Evolutionary conservation across 1,140 invertebrate genomes (phyloP).

Genomic region (Brachionus rubens): DNA sequence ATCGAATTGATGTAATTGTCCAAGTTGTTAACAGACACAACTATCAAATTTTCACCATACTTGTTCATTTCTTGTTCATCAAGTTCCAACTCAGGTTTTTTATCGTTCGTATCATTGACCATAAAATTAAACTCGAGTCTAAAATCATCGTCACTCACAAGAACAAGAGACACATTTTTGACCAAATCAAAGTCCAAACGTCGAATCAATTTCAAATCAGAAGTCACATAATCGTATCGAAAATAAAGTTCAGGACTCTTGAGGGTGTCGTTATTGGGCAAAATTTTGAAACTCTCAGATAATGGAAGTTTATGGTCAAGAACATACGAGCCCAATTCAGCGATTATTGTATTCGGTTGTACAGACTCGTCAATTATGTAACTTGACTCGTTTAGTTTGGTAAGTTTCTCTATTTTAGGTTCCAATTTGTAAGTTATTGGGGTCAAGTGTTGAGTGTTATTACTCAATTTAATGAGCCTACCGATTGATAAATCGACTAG

Average conservation of each 20-base stretch:
- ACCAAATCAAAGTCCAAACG: conserved; percentile 11
- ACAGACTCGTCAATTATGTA: conserved; percentile 22
- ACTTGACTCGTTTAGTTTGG: neutral
- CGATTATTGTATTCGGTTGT: conserved; percentile 24
- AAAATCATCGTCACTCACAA: neutral
- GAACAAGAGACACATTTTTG: conserved; percentile 2
- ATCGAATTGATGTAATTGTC: conserved; percentile 25
- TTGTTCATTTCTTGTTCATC: conserved; percentile 39
- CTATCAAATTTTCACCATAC: conserved; percentile 11
- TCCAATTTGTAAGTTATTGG: conserved; percentile 14
- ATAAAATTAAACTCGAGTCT: conserved; percentile 5
- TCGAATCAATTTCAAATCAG: conserved; percentile 13
- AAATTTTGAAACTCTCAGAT: conserved; percentile 24
- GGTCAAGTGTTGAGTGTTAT: neutral
- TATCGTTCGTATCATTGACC: conserved; percentile 23
- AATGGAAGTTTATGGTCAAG: neutral
- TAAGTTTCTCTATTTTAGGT: neutral
- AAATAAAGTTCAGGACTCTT: conserved; percentile 27
- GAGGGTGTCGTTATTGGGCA: neutral
- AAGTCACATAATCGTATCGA: conserved; percentile 5
- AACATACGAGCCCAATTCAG: neutral
- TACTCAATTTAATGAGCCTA: neutral
- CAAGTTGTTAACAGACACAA: neutral
- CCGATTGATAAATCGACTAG: conserved; percentile 9
- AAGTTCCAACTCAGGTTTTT: neutral